These are phyloP conservation scores for Phyllostomus hastatus DNA, from an alignment of 2,113 vertebrate genomes.

Conservation along the genomic window DNA sequence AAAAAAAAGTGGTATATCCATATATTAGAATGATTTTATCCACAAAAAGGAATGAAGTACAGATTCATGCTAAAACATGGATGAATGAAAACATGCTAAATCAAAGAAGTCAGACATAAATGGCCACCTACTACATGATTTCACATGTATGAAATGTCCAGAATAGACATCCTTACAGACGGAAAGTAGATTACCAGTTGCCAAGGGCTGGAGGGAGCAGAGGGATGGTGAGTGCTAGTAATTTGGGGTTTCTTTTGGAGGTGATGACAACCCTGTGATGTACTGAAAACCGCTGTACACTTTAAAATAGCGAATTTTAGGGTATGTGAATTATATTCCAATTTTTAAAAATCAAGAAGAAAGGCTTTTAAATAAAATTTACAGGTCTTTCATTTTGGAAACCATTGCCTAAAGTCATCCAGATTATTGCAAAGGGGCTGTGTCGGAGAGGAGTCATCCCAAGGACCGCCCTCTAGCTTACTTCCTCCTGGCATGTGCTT, in stretches of 20 bases:
- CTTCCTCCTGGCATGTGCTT: background rate
- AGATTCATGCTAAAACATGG: background rate
- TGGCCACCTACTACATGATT: background rate
- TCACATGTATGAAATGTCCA: background rate
- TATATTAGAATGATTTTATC: background rate
- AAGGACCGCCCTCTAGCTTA: background rate
- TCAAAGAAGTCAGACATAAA: constrained; percentile 1
- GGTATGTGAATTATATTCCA: background rate
- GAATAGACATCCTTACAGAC: background rate
- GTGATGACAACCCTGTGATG: background rate
- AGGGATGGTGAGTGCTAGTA: background rate
- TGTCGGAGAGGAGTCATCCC: background rate
- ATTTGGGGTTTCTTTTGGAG: background rate
- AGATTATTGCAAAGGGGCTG: background rate
- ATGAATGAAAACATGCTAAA: background rate
- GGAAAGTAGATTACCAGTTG: background rate
- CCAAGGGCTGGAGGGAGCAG: background rate
- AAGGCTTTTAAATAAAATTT: background rate
- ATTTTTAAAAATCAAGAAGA: background rate
- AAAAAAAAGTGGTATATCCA: background rate
- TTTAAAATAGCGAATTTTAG: background rate
- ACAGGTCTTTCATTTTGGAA: background rate
- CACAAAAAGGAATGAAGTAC: background rate
- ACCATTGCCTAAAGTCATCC: background rate
- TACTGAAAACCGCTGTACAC: background rate